These are phyloP conservation scores for Aix galericulata DNA, from an alignment of 2,113 vertebrate genomes.

Conservation along the genomic window DNA sequence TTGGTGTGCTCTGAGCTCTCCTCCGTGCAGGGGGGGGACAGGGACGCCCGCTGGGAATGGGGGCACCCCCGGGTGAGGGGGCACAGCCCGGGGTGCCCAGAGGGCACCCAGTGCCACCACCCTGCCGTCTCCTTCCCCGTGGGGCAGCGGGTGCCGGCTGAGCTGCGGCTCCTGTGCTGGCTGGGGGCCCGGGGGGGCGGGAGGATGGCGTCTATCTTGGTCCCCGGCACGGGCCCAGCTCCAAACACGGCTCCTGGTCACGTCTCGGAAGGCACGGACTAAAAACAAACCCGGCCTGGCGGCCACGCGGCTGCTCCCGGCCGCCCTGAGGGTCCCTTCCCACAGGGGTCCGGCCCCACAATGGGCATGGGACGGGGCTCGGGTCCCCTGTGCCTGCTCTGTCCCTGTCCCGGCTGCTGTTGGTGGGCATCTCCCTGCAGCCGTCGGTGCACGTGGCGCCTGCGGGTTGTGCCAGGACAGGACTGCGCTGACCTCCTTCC, in stretches of 20 bases:
- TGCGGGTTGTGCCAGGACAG: accelerated
- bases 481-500: background rate
- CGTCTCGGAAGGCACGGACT: background rate
- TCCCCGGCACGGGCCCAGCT: slow-evolving; percentile 15
- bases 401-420: accelerated
- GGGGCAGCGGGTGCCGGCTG: background rate
- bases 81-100: background rate
- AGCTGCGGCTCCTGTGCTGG: background rate
- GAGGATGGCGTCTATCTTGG: slow-evolving; percentile 24
- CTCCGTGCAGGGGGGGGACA: background rate
- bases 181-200: background rate
- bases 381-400: too few species aligned
- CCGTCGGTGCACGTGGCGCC: background rate
- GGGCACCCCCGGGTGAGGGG: background rate
- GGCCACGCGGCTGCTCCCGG: background rate
- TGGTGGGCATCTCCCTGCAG: background rate
- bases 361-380: accelerated
- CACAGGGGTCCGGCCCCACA: accelerated
- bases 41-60: accelerated
- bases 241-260: slow-evolving; percentile 34
- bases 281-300: slow-evolving; percentile 48
- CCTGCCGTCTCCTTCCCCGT: background rate
- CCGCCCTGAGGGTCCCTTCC: too few species aligned
- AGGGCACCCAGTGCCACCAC: too few species aligned
- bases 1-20: background rate